Conservation (phyloP, 2,888 invertebrate genomes). For the Stegophylla sp. region DNA sequence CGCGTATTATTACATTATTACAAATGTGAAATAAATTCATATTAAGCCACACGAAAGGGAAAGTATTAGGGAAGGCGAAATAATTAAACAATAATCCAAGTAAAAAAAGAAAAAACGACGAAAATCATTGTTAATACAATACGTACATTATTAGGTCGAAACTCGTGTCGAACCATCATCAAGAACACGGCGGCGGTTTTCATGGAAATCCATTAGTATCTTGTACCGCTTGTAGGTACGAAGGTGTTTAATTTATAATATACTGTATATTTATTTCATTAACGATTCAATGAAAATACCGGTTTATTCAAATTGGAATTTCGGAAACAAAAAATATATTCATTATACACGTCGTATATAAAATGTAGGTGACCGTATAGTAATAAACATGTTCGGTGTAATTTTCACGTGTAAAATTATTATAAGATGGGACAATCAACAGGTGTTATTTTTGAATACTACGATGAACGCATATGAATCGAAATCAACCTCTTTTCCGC, state of each 20-base stretch:
- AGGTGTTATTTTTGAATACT: conserved; percentile 28
- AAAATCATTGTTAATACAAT: not conserved
- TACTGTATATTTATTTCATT: conserved; percentile 9
- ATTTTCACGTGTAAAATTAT: not conserved
- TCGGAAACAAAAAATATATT: not conserved
- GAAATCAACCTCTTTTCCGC: not conserved
- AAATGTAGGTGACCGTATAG: not conserved
- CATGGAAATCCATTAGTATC: conserved; percentile 28
- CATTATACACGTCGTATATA: not conserved
- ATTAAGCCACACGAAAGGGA: conserved; percentile 35
- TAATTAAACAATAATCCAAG: conserved; percentile 3
- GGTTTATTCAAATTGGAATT: conserved; percentile 38
- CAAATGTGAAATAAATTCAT: conserved; percentile 45
- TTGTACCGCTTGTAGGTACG: not conserved
- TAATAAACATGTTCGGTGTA: not conserved
- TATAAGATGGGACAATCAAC: conserved; percentile 14
- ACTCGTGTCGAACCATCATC: not conserved
- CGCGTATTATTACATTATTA: conserved; percentile 8
- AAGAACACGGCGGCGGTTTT: not conserved
- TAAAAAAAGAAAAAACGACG: too few relatives aligned
- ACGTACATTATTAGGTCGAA: too few relatives aligned
- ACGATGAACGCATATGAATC: conserved; percentile 8
- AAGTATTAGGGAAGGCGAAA: conserved; percentile 33
- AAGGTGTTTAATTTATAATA: conserved; percentile 20
- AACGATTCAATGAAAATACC: conserved; percentile 35